Percentiles rank a stretch among this genome's conserved stretches.
Conservation (phyloP, 2,888 invertebrate genomes). For the Cryptocheilus praepositus region DNA sequence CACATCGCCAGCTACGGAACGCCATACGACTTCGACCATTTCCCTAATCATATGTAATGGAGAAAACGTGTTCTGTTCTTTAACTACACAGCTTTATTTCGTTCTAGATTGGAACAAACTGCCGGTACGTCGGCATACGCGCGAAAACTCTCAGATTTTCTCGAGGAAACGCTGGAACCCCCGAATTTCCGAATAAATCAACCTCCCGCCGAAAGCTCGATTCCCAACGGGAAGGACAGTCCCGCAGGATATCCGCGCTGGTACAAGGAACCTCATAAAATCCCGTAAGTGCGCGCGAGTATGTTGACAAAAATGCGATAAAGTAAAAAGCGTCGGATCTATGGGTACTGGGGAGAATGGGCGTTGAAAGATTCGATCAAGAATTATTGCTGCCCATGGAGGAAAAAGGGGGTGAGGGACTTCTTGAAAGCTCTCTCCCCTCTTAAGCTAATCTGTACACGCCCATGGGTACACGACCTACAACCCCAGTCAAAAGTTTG, state of each 20-base stretch:
- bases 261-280: constrained; percentile 60
- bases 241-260: constrained; percentile 57
- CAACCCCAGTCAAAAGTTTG: too few relatives aligned
- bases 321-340: too few relatives aligned
- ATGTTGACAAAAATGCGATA: too few relatives aligned
- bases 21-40: too few relatives aligned
- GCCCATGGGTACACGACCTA: background rate
- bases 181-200: constrained; percentile 57
- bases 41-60: too few relatives aligned
- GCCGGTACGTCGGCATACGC: constrained; percentile 58
- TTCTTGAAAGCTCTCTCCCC: constrained; percentile 7
- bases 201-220: constrained; percentile 56
- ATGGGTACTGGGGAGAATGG: too few relatives aligned
- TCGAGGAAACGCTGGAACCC: constrained; percentile 62
- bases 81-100: background rate
- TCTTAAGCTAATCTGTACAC: too few relatives aligned
- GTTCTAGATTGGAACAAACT: constrained; percentile 54
- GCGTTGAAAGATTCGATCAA: too few relatives aligned
- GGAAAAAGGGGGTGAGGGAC: too few relatives aligned
- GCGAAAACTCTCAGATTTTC: constrained; percentile 57
- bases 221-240: constrained; percentile 44
- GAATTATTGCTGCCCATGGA: too few relatives aligned
- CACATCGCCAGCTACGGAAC: too few relatives aligned
- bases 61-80: background rate
- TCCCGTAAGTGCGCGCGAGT: background rate